These are phyloP conservation scores for Xanthorhoe spadicearia DNA, from an alignment of 2,888 invertebrate species.

Conservation along the genomic window DNA sequence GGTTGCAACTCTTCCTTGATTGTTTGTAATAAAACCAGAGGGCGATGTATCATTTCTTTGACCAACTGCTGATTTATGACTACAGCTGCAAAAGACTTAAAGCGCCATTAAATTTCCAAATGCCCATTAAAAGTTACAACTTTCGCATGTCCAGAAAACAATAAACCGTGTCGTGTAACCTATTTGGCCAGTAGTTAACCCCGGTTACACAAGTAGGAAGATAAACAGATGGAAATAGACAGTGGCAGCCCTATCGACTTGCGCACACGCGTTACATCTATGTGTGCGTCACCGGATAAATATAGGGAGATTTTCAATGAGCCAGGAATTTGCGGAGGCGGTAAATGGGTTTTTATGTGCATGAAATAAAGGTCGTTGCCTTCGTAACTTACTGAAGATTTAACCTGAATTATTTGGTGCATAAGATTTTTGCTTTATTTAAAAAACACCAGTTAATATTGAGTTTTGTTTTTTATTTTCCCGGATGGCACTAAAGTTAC, in stretches of 20 bases:
- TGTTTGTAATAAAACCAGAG: not conserved
- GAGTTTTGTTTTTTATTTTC: not conserved
- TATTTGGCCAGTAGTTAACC: constrained; percentile 52
- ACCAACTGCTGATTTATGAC: constrained; percentile 1
- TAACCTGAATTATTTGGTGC: not conserved
- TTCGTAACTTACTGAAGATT: constrained; percentile 12
- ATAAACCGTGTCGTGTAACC: constrained; percentile 53
- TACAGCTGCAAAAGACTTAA: constrained; percentile 17
- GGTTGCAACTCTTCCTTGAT: not conserved
- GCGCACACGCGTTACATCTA: constrained; percentile 30
- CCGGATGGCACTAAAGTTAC: not conserved
- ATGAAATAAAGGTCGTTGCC: constrained; percentile 14
- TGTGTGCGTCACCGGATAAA: constrained; percentile 51
- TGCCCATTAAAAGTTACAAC: constrained; percentile 33
- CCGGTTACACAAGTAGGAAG: constrained; percentile 68
- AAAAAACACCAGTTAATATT: not conserved
- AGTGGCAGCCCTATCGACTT: constrained; percentile 62
- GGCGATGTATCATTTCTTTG: not conserved
- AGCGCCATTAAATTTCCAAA: constrained; percentile 13
- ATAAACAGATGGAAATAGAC: constrained; percentile 65
- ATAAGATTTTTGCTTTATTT: not conserved
- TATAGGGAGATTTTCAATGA: constrained; percentile 53
- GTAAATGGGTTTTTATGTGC: constrained; percentile 37
- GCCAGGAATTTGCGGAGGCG: constrained; percentile 54
- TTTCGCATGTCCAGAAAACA: constrained; percentile 39